Conservation (phyloP, 2,797 vertebrate species). For the Sylvilagus floridanus region DNA sequence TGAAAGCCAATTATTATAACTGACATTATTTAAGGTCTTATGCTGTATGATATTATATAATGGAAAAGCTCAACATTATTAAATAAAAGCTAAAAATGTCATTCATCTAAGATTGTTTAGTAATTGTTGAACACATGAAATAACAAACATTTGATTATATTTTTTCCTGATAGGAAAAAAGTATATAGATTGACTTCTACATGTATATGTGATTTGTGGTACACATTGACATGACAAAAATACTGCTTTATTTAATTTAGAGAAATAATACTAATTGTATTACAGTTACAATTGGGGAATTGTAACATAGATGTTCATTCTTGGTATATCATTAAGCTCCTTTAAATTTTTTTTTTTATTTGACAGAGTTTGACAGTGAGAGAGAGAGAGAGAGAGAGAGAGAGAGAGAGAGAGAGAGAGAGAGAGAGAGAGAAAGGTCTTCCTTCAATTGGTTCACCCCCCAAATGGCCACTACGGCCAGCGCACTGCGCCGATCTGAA, state of each 20-base stretch:
- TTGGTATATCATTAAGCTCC: not conserved
- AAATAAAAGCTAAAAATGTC: conserved; percentile 28
- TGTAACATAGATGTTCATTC: not conserved
- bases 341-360: not conserved
- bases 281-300: not conserved
- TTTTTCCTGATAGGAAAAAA: conserved; percentile 4
- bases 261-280: conserved; percentile 42
- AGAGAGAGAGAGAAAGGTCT: too few species aligned
- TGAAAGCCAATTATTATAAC: not conserved
- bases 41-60: not conserved
- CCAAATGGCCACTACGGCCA: too few species aligned
- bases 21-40: not conserved
- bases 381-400: too few species aligned
- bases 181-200: not conserved
- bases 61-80: conserved; percentile 32
- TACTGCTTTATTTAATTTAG: conserved; percentile 21
- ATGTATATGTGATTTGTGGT: conserved; percentile 37
- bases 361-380: too few species aligned
- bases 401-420: too few species aligned
- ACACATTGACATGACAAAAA: not conserved
- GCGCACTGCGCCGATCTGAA: too few species aligned
- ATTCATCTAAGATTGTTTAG: not conserved
- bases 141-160: conserved; percentile 11
- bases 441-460: too few species aligned
- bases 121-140: not conserved